A percentile compares a stretch with the other conserved stretches of the same genome.
Evolutionary conservation across 2,888 invertebrate species (phyloP).

Genomic region (Dolichomitus sp.): DNA sequence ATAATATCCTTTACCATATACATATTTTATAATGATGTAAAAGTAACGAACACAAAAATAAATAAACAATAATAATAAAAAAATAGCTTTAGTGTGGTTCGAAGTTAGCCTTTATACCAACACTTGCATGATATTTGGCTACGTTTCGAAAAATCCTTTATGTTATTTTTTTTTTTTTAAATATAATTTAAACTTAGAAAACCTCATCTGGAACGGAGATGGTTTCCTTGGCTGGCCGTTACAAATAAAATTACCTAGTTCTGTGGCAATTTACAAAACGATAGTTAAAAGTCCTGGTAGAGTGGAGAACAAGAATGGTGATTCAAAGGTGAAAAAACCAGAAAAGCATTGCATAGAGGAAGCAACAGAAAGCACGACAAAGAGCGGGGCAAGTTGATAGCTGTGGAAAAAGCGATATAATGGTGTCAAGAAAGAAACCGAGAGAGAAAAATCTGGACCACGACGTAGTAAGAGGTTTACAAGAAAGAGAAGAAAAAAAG

Average conservation of each 20-base stretch:
- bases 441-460: slow-evolving; percentile 33
- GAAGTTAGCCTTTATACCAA: neutral
- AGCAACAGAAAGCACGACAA: slow-evolving; percentile 1
- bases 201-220: neutral
- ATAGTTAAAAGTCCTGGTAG: slow-evolving; percentile 22
- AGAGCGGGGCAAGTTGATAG: slow-evolving; percentile 7
- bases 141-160: neutral
- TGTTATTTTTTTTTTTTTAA: neutral
- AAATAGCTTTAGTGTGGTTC: neutral
- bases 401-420: slow-evolving; percentile 45
- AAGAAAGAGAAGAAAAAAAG: slow-evolving; percentile 41
- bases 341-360: neutral
- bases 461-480: slow-evolving; percentile 16
- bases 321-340: neutral
- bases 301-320: neutral
- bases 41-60: too few species aligned
- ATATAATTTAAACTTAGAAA: neutral
- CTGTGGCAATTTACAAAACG: slow-evolving; percentile 23
- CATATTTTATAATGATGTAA: too few species aligned
- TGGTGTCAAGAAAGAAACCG: slow-evolving; percentile 37
- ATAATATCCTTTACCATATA: too few species aligned
- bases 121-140: neutral
- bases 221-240: neutral
- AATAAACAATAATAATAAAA: neutral
- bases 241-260: slow-evolving; percentile 11